Evolutionary conservation across 2,113 vertebrate species (phyloP).

Genomic region (Promerops cafer): DNA sequence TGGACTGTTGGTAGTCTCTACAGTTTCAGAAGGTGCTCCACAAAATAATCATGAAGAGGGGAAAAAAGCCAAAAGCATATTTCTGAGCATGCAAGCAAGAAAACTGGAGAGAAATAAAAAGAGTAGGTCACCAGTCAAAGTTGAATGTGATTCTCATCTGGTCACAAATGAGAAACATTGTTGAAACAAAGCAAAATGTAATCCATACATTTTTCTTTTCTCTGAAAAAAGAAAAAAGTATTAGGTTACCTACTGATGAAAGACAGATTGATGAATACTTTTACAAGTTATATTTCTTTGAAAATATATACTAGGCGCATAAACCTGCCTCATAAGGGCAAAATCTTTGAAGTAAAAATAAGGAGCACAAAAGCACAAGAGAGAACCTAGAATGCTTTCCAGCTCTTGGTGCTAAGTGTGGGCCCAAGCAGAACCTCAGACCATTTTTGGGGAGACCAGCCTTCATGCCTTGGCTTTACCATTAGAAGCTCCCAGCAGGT

Average conservation of each 20-base stretch:
- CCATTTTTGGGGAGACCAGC: fast-evolving
- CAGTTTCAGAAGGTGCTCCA: not conserved
- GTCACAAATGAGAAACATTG: not conserved
- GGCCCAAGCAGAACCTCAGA: not conserved
- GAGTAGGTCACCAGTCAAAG: not conserved
- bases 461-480: not conserved
- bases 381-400: not conserved
- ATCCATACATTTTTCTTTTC: not conserved
- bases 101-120: not conserved
- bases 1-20: not conserved
- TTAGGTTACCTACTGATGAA: not conserved
- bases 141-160: not conserved
- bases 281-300: not conserved
- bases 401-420: not conserved
- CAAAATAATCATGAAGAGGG: not conserved
- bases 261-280: not conserved
- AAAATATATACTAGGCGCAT: not conserved
- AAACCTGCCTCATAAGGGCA: not conserved
- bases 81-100: not conserved
- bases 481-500: not conserved
- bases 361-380: not conserved
- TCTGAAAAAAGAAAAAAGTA: not conserved
- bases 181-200: not conserved
- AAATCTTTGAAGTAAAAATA: not conserved
- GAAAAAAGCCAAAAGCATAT: not conserved